Evolutionary conservation across 2,797 vertebrate species (phyloP).

Genomic region (Cirrhinus molitorella): DNA sequence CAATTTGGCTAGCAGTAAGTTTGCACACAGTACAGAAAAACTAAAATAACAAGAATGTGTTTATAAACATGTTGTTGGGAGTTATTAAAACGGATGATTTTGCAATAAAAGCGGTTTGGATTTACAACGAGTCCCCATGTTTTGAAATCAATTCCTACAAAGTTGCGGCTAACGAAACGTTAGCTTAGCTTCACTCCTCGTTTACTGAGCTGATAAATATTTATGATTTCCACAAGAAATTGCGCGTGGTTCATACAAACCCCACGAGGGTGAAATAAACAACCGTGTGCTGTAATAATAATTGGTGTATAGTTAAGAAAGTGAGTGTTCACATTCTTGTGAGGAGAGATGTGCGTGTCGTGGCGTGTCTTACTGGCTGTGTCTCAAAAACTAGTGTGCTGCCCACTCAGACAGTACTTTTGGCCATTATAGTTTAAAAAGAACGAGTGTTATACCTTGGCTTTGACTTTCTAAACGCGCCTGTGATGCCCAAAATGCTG

Average conservation of each 20-base stretch:
- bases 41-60: neutral
- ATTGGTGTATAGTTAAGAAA: constrained; percentile 25
- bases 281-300: neutral
- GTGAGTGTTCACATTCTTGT: constrained; percentile 36
- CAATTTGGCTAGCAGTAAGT: constrained; percentile 24
- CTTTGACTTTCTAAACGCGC: neutral
- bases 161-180: constrained; percentile 35
- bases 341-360: constrained; percentile 49
- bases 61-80: neutral
- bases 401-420: constrained; percentile 21
- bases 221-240: neutral
- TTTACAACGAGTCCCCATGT: neutral
- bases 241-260: neutral
- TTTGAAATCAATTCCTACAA: neutral
- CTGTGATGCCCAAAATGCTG: neutral
- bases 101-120: neutral
- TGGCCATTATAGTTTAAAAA: neutral
- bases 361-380: constrained; percentile 51
- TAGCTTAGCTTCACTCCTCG: constrained; percentile 32
- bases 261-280: neutral
- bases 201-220: neutral
- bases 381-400: constrained; percentile 24
- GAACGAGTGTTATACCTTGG: neutral
- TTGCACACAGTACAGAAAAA: constrained; percentile 24
- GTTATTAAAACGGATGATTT: neutral